Evolutionary conservation across 2,888 invertebrate species (phyloP).

Genomic region (Slavum lentiscoides): DNA sequence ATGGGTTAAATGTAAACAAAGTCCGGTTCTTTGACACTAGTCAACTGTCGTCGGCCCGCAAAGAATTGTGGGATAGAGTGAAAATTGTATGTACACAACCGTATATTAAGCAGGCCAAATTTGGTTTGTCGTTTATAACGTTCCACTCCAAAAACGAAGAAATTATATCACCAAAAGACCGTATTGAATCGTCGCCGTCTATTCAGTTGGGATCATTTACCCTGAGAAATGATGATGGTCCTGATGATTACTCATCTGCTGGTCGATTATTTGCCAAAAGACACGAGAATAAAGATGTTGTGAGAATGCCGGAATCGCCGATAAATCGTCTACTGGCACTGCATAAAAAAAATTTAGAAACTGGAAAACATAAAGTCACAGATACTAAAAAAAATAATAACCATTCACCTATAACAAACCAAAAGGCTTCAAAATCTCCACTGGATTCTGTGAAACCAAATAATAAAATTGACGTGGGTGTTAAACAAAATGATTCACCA

Average conservation of each 20-base stretch:
- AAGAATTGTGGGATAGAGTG: slow-evolving; percentile 79
- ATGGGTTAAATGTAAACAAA: slow-evolving; percentile 67
- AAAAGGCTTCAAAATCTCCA: not conserved
- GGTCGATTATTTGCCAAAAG: slow-evolving; percentile 70
- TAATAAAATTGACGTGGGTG: not conserved
- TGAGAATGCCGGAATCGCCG: slow-evolving; percentile 37
- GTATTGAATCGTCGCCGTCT: slow-evolving; percentile 54
- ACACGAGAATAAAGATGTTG: slow-evolving; percentile 55
- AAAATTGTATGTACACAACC: slow-evolving; percentile 86
- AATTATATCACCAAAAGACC: slow-evolving; percentile 38
- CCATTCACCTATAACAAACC: not conserved
- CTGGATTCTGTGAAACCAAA: not conserved
- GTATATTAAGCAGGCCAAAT: slow-evolving; percentile 78
- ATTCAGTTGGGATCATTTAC: slow-evolving; percentile 62
- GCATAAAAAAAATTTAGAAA: slow-evolving; percentile 32
- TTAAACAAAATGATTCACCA: not conserved
- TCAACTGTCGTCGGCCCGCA: slow-evolving; percentile 65
- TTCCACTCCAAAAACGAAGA: slow-evolving; percentile 61
- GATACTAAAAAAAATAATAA: not conserved
- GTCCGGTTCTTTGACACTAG: slow-evolving; percentile 71
- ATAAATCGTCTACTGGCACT: slow-evolving; percentile 24
- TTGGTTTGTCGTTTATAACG: slow-evolving; percentile 80
- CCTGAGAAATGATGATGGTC: slow-evolving; percentile 64
- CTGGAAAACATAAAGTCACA: not conserved
- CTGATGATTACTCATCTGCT: slow-evolving; percentile 61